Conservation (phyloP, 1,140 invertebrate species). For the Caligus rogercresseyi region DNA sequence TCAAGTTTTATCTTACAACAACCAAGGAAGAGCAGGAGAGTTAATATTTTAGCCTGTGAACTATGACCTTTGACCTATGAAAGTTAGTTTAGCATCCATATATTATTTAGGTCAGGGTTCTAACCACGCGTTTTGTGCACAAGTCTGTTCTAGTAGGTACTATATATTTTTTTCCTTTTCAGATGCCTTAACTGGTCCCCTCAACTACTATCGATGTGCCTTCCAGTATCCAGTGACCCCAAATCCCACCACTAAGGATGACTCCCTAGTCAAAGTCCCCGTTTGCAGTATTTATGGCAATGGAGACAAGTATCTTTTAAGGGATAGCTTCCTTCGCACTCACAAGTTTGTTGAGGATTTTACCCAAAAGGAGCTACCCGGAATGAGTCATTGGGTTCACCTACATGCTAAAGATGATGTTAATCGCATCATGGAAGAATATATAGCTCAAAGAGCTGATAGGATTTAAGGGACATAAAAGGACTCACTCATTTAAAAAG, state of each 20-base stretch:
- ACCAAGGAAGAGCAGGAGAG: too few relatives aligned
- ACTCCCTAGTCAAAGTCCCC: conserved; percentile 10
- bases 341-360: conserved; percentile 3
- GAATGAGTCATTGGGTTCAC: conserved; percentile 22
- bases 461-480: too few relatives aligned
- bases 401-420: conserved; percentile 20
- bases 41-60: too few relatives aligned
- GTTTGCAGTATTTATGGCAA: conserved; percentile 11
- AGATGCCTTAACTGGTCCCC: conserved; percentile 21
- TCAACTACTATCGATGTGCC: conserved; percentile 23
- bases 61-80: too few relatives aligned
- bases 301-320: conserved; percentile 6
- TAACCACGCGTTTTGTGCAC: too few relatives aligned
- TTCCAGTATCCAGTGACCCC: not conserved
- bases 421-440: conserved; percentile 20
- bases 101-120: too few relatives aligned
- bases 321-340: not conserved
- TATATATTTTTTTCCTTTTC: not conserved
- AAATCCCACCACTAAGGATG: not conserved
- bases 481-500: too few relatives aligned
- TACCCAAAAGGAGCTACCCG: conserved; percentile 14
- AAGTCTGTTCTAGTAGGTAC: too few relatives aligned
- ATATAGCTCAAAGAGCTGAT: too few relatives aligned
- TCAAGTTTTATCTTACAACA: too few relatives aligned
- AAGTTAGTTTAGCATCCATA: too few relatives aligned